Percentiles rank a stretch among this genome's conserved stretches.
These are phyloP conservation scores for Agriopis marginaria DNA, from an alignment of 2,888 invertebrate species.

Conservation along the genomic window DNA sequence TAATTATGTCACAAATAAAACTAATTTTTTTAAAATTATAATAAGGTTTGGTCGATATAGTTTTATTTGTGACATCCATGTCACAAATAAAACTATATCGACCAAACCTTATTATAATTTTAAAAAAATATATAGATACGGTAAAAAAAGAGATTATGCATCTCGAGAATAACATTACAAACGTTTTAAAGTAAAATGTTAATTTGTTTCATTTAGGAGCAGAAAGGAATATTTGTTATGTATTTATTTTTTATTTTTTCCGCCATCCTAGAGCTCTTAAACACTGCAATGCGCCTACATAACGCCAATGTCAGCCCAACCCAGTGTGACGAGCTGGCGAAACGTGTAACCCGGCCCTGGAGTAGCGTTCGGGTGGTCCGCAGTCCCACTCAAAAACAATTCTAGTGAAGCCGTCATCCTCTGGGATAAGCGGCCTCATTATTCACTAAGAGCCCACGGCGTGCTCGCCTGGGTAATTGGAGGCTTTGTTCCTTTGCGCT, in stretches of 20 bases:
- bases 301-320: slow-evolving; percentile 33
- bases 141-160: too few species aligned
- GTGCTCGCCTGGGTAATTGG: slow-evolving; percentile 83
- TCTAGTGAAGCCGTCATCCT: slow-evolving; percentile 79
- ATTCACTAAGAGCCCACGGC: slow-evolving; percentile 85
- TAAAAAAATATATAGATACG: too few species aligned
- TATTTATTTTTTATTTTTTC: too few species aligned
- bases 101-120: too few species aligned
- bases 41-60: too few species aligned
- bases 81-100: too few species aligned
- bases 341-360: slow-evolving; percentile 38
- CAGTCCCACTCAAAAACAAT: slow-evolving; percentile 76
- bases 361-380: slow-evolving; percentile 66
- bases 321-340: slow-evolving; percentile 44
- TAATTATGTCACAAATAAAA: not conserved
- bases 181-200: not conserved
- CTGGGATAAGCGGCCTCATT: slow-evolving; percentile 83
- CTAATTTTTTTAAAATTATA: too few species aligned
- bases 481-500: slow-evolving; percentile 83
- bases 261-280: not conserved
- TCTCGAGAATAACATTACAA: too few species aligned
- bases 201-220: too few species aligned
- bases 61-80: not conserved
- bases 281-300: slow-evolving; percentile 23
- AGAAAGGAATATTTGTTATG: too few species aligned